A percentile compares a stretch with the other conserved stretches of the same genome.
Conservation (phyloP, 2,113 vertebrate genomes). For the Hemichromis elongatus region DNA sequence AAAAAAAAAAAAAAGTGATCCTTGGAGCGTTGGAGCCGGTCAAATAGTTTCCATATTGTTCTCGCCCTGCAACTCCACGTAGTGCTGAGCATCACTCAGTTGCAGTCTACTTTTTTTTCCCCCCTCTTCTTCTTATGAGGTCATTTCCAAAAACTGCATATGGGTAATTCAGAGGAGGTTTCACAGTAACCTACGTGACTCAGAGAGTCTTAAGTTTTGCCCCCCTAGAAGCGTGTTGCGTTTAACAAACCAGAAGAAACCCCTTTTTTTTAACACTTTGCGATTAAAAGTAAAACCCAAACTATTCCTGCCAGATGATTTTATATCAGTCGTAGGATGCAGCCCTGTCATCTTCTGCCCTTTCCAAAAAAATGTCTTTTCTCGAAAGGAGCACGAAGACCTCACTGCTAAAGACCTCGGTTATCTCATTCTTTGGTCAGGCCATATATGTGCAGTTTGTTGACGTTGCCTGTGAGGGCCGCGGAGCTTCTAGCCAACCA, state of each 20-base stretch:
- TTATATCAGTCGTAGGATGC: neutral
- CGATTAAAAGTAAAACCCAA: neutral
- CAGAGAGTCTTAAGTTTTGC: neutral
- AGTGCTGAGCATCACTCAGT: slow-evolving; percentile 16
- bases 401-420: slow-evolving; percentile 26
- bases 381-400: neutral
- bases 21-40: slow-evolving; percentile 19
- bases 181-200: neutral
- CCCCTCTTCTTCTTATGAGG: slow-evolving; percentile 20
- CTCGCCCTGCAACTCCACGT: slow-evolving; percentile 1
- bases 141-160: slow-evolving; percentile 44
- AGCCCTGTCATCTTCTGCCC: neutral
- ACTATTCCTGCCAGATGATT: neutral
- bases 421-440: slow-evolving; percentile 57
- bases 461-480: slow-evolving; percentile 53
- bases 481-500: slow-evolving; percentile 48
- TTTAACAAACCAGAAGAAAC: neutral
- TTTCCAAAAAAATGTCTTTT: neutral
- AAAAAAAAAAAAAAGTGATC: neutral
- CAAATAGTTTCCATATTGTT: slow-evolving; percentile 72
- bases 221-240: neutral
- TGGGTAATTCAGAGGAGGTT: neutral
- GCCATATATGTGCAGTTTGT: slow-evolving; percentile 68
- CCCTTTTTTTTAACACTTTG: neutral
- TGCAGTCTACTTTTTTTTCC: neutral